A percentile compares a stretch with the other conserved stretches of the same genome.
Evolutionary conservation across 1,140 invertebrate species (phyloP).

Genomic region (Littorina saxatilis): DNA sequence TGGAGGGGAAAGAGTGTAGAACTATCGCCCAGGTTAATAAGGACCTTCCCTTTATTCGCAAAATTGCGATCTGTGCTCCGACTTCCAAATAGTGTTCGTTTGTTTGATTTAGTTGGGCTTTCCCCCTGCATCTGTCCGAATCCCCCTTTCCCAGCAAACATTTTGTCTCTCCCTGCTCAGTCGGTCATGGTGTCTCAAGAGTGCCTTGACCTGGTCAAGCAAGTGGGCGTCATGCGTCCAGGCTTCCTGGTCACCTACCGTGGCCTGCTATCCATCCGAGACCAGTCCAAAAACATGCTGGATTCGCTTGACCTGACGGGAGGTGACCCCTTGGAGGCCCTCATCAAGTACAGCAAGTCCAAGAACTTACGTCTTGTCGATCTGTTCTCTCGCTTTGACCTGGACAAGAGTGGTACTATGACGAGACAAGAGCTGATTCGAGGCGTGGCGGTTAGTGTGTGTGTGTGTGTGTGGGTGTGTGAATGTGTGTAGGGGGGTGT

Average conservation of each 20-base stretch:
- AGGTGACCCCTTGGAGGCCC: conserved; percentile 9
- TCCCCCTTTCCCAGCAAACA: no score
- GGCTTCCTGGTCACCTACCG: conserved; percentile 9
- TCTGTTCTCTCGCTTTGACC: conserved; percentile 2
- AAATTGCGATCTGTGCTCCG: no score
- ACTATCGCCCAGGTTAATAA: no score
- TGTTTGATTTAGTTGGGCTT: no score
- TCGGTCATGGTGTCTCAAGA: neutral
- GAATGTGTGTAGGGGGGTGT: no score
- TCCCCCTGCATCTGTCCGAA: no score
- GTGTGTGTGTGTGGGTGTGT: no score
- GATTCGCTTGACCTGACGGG: conserved; percentile 1
- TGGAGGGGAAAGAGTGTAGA: no score
- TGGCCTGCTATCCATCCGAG: conserved; percentile 3
- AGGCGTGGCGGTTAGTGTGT: conserved; percentile 1
- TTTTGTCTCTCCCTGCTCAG: no score
- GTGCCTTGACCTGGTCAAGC: neutral
- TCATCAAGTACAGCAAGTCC: neutral
- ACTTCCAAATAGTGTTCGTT: no score
- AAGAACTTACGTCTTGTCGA: conserved; percentile 29
- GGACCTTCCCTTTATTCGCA: no score
- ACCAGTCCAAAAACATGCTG: conserved; percentile 12
- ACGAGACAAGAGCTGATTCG: conserved; percentile 13
- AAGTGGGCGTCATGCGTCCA: neutral
- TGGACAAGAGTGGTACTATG: conserved; percentile 28